Conservation (phyloP, 2,888 invertebrate species). For the Rhamphomyia laevipes region DNA sequence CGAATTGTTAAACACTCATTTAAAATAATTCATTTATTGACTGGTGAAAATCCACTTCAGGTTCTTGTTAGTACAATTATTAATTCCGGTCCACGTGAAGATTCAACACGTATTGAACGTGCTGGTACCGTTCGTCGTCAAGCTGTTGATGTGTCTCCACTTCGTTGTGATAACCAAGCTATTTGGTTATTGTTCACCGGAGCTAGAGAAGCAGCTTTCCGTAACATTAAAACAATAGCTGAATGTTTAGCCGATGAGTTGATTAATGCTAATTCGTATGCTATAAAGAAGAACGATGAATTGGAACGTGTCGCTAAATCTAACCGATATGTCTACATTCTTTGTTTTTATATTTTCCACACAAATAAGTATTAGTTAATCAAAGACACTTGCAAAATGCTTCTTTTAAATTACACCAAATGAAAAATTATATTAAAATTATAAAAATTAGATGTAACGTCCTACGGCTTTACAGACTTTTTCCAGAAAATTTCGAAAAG, state of each 20-base stretch:
- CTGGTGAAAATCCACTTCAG: slow-evolving; percentile 77
- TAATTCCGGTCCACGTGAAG: slow-evolving; percentile 98
- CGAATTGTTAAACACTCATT: slow-evolving; percentile 98
- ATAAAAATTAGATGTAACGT: too few species aligned
- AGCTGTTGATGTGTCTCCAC: slow-evolving; percentile 96
- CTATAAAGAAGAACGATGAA: slow-evolving; percentile 99
- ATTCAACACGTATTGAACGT: slow-evolving; percentile 98
- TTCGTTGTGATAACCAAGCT: slow-evolving; percentile 89
- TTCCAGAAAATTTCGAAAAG: too few species aligned
- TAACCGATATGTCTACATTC: slow-evolving; percentile 63
- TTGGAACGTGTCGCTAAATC: slow-evolving; percentile 99
- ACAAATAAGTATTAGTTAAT: too few species aligned
- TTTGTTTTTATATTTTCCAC: too few species aligned
- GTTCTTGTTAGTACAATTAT: slow-evolving; percentile 95
- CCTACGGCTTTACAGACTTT: too few species aligned
- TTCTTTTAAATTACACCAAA: too few species aligned
- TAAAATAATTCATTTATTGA: slow-evolving; percentile 93
- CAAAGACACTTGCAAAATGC: too few species aligned
- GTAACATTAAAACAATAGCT: slow-evolving; percentile 99
- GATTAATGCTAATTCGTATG: slow-evolving; percentile 99
- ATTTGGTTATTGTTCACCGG: slow-evolving; percentile 70
- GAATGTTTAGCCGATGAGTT: slow-evolving; percentile 99
- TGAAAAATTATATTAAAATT: too few species aligned
- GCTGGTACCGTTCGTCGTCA: slow-evolving; percentile 99
- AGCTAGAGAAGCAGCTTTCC: slow-evolving; percentile 97